Conservation (phyloP, 2,888 invertebrate genomes). For the Cylloceria caligata region DNA sequence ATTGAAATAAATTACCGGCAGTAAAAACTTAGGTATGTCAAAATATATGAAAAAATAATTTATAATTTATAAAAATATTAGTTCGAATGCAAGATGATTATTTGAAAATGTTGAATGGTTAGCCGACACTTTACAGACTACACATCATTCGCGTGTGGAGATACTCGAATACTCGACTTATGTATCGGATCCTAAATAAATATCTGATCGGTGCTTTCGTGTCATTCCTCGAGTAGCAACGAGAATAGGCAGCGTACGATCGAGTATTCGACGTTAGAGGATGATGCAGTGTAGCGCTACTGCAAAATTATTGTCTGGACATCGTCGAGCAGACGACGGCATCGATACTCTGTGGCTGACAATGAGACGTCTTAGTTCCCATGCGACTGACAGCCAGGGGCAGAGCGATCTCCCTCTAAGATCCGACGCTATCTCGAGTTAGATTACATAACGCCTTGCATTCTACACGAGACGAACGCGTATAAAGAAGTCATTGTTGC, state of each 20-base stretch:
- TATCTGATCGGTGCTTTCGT: constrained; percentile 53
- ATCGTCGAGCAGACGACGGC: constrained; percentile 61
- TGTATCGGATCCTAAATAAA: constrained; percentile 65
- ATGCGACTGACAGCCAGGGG: constrained; percentile 52
- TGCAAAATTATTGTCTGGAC: constrained; percentile 67
- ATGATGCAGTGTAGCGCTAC: constrained; percentile 29
- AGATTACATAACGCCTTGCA: constrained; percentile 69
- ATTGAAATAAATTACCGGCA: too few species aligned
- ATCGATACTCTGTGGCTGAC: constrained; percentile 56
- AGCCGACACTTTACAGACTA: not conserved
- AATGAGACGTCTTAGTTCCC: constrained; percentile 49
- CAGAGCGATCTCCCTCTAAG: constrained; percentile 51
- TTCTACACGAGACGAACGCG: constrained; percentile 59
- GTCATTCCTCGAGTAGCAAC: constrained; percentile 54
- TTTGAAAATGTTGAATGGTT: not conserved
- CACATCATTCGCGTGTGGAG: constrained; percentile 32
- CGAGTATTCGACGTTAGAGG: constrained; percentile 21
- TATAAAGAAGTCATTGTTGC: constrained; percentile 67
- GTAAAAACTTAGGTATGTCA: too few species aligned
- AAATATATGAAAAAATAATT: too few species aligned
- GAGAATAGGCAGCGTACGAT: constrained; percentile 38
- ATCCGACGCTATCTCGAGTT: constrained; percentile 65
- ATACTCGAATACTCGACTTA: constrained; percentile 54
- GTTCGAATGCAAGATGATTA: not conserved
- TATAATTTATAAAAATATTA: not conserved